phyloP scores from a whole-genome alignment of 2,888 invertebrate species.

The Drosophila atripex region DNA sequence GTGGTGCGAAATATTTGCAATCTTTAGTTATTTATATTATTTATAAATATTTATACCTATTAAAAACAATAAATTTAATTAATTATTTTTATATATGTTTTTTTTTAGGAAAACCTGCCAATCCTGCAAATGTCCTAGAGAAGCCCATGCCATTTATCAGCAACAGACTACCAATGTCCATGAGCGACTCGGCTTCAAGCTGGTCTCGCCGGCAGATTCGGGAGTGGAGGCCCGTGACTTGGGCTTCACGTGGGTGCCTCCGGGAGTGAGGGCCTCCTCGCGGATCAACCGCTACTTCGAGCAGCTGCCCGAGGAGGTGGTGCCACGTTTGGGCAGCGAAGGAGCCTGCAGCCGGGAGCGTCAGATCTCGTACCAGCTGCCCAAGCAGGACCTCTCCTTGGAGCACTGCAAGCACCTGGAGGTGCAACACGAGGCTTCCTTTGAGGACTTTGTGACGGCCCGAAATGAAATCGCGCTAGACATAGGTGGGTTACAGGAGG shows the following conservation, averaged over 20 bases:
- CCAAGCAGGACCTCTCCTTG: conserved; percentile 96
- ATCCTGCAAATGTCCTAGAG: conserved; percentile 95
- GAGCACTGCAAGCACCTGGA: conserved; percentile 95
- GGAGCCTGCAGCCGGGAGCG: conserved; percentile 92
- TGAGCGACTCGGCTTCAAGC: conserved; percentile 88
- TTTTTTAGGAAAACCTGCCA: conserved; percentile 94
- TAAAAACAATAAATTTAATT: background rate
- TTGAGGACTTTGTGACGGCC: conserved; percentile 96
- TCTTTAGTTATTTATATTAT: background rate
- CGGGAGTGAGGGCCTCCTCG: conserved; percentile 82
- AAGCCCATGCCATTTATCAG: conserved; percentile 95
- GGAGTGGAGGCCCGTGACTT: conserved; percentile 86
- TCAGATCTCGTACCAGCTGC: conserved; percentile 94
- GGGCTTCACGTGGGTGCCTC: conserved; percentile 89
- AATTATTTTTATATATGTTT: background rate
- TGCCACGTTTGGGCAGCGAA: conserved; percentile 89
- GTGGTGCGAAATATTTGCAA: conserved; percentile 3
- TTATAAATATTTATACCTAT: background rate
- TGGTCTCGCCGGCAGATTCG: conserved; percentile 85
- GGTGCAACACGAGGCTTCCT: conserved; percentile 90
- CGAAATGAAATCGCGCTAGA: conserved; percentile 98
- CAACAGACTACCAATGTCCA: conserved; percentile 92
- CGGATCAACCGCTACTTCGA: conserved; percentile 93
- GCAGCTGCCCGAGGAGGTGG: conserved; percentile 92
- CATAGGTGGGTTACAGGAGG: conserved; percentile 87